phyloP scores from a whole-genome alignment of 2,113 vertebrate genomes.

The Caranx ignobilis region DNA sequence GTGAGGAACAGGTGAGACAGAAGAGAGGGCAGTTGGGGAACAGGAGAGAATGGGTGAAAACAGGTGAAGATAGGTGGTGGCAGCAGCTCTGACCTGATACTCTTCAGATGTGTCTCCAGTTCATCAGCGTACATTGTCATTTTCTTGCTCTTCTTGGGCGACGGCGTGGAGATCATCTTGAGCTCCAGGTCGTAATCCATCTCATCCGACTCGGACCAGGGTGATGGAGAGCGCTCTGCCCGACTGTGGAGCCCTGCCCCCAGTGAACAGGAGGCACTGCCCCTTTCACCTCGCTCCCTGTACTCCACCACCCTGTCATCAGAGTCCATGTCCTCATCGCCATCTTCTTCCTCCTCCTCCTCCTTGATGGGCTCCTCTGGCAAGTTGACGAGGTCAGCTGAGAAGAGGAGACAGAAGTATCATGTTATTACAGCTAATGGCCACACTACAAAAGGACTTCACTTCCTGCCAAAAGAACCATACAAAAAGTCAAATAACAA shows the following conservation, averaged over 20 bases:
- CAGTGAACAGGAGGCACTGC: conserved; percentile 46
- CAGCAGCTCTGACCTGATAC: conserved; percentile 86
- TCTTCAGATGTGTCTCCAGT: conserved; percentile 92
- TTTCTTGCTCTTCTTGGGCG: conserved; percentile 98
- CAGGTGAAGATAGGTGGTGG: too few species aligned
- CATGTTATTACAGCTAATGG: too few species aligned
- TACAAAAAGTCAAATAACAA: too few species aligned
- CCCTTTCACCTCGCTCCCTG: conserved; percentile 84
- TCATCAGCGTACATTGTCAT: conserved; percentile 99
- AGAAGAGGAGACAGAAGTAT: neutral
- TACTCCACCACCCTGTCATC: conserved; percentile 96
- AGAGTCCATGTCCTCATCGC: conserved; percentile 93
- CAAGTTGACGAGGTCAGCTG: conserved; percentile 93
- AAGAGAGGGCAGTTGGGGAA: too few species aligned
- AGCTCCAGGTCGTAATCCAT: conserved; percentile 99
- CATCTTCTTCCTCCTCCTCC: conserved; percentile 90
- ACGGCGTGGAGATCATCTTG: conserved; percentile 99
- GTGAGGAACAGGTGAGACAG: too few species aligned
- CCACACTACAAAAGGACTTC: too few species aligned
- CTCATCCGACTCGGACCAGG: conserved; percentile 93
- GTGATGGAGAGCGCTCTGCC: conserved; percentile 66
- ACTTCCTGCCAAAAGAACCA: too few species aligned
- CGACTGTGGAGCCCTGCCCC: conserved; percentile 74
- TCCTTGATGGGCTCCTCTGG: conserved; percentile 95
- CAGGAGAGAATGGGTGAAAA: too few species aligned